phyloP scores from a whole-genome alignment of 2,888 invertebrate species.

The Tenthredo mesomela region DNA sequence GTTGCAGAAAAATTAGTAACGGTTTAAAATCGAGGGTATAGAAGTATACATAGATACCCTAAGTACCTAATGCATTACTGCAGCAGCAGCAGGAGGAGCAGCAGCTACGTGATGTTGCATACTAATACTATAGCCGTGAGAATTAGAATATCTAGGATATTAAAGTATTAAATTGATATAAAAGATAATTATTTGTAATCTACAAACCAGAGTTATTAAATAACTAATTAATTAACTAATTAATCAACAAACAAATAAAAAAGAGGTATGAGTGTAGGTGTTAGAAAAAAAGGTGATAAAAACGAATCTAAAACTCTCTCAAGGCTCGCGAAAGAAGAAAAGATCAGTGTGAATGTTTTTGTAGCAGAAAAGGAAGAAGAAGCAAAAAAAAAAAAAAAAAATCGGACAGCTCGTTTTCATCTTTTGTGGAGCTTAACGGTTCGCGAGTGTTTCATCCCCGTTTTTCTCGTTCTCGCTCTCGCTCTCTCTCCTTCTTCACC shows the following conservation, averaged over 20 bases:
- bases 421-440: neutral
- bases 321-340: neutral
- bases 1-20: neutral
- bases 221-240: neutral
- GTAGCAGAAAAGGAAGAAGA: neutral
- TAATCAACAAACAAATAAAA: neutral
- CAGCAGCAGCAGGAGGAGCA: neutral
- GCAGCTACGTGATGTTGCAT: neutral
- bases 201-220: too few species aligned
- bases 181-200: too few species aligned
- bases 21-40: constrained; percentile 2
- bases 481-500: neutral
- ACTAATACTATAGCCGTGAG: neutral
- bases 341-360: neutral
- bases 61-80: neutral
- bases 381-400: neutral
- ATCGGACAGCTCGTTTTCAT: neutral
- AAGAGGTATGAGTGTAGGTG: neutral
- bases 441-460: neutral
- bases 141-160: too few species aligned
- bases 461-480: neutral
- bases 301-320: too few species aligned
- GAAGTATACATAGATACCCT: neutral
- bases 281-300: too few species aligned
- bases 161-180: too few species aligned